Evolutionary conservation across 2,113 vertebrate genomes (phyloP).

Genomic region (Salvator merianae): DNA sequence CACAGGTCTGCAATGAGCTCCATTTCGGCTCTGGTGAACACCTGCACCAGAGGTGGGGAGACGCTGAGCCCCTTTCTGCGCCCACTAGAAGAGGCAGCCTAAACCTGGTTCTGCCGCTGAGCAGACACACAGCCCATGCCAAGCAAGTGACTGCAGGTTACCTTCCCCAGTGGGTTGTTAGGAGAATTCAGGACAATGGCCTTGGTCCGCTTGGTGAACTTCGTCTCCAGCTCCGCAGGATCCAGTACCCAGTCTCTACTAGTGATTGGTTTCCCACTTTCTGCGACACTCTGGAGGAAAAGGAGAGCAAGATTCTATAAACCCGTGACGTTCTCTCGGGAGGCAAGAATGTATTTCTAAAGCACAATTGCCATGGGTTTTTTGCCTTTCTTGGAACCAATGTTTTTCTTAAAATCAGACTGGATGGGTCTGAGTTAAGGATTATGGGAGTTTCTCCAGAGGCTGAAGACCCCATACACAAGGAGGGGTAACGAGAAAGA

Average conservation of each 20-base stretch:
- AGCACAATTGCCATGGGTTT: too few relatives aligned
- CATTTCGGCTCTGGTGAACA: slow-evolving; percentile 85
- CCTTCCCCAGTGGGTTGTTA: slow-evolving; percentile 96
- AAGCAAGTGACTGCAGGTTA: slow-evolving; percentile 52
- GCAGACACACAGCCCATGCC: not conserved
- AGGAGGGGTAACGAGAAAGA: too few relatives aligned
- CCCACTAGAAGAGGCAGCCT: too few relatives aligned
- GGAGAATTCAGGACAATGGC: slow-evolving; percentile 91
- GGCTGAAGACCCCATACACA: too few relatives aligned
- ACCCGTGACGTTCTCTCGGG: not conserved
- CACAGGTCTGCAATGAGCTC: slow-evolving; percentile 88
- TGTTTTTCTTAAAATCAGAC: too few relatives aligned
- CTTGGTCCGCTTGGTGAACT: slow-evolving; percentile 87
- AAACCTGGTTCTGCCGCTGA: too few relatives aligned
- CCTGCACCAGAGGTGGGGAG: slow-evolving; percentile 69
- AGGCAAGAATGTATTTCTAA: too few relatives aligned
- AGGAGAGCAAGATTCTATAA: not conserved
- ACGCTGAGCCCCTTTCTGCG: too few relatives aligned
- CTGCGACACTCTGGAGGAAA: slow-evolving; percentile 68
- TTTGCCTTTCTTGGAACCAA: too few relatives aligned
- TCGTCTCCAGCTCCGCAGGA: slow-evolving; percentile 84
- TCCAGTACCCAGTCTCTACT: slow-evolving; percentile 89
- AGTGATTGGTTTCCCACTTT: slow-evolving; percentile 64
- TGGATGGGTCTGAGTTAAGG: too few relatives aligned
- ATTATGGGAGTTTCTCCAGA: too few relatives aligned